Evolutionary conservation across 2,888 invertebrate species (phyloP).

Genomic region (Acrobasis consociella): DNA sequence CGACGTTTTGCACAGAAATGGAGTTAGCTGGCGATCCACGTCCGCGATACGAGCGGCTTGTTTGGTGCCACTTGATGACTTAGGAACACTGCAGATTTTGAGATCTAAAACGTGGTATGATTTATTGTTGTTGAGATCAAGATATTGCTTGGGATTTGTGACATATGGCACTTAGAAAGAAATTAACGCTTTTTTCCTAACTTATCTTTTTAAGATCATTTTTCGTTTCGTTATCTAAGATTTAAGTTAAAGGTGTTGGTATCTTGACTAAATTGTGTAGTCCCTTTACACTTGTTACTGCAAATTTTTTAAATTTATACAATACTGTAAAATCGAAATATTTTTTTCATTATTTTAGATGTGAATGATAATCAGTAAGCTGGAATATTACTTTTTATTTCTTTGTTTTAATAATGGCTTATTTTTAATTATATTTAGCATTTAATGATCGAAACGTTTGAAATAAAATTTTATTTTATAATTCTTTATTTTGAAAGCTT

Average conservation of each 20-base stretch:
- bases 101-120: slow-evolving; percentile 8
- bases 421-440: too few species aligned
- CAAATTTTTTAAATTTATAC: too few species aligned
- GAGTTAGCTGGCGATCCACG: slow-evolving; percentile 44
- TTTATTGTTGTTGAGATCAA: background rate
- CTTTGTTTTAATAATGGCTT: too few species aligned
- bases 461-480: too few species aligned
- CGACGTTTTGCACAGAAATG: slow-evolving; percentile 34
- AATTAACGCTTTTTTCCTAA: background rate
- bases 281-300: background rate
- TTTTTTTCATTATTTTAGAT: too few species aligned
- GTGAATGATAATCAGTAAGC: too few species aligned
- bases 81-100: slow-evolving; percentile 5
- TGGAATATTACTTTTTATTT: too few species aligned
- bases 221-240: too few species aligned
- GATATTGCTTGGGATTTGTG: background rate
- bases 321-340: too few species aligned
- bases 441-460: too few species aligned
- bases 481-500: background rate
- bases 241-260: too few species aligned
- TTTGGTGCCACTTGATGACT: slow-evolving; percentile 24
- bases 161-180: background rate
- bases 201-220: background rate
- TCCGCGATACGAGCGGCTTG: slow-evolving; percentile 35
- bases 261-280: too few species aligned